Evolutionary conservation across 2,113 vertebrate species (phyloP), one percentile per base, ranked within the genome.

Genomic region (Xenus cinereus): DNA sequence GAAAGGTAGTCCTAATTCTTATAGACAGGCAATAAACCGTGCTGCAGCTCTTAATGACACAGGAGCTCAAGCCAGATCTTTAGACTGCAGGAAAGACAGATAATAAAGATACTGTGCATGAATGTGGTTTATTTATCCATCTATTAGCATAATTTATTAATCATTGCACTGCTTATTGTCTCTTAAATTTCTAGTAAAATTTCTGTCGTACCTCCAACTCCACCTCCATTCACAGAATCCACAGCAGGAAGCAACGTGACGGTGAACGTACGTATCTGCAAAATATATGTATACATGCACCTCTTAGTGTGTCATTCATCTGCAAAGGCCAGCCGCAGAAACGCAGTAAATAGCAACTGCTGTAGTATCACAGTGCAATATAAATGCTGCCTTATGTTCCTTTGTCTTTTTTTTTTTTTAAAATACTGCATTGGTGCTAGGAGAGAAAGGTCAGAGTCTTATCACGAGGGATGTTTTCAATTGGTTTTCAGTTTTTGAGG

Each of bases 121-220:
- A 48, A 20, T 1, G 2, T 23, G 3, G 10, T 62, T 69, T 75
- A 18, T 88, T 81, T 86, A 50, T 62, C 48, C 2, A 28, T 84
- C 46, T 68, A 1, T 63, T 86, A 59, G 26, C 18, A 33, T 63
- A 67, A 90, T 72, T 8, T n/a, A n/a, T 68, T 96, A 59, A 83
- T 37, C 66, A 24, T 35, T 97, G 2, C 56, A 23, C 76, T 93
- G 23, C 73, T 80, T 68, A 14, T 92, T 71, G 54, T 77, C 63
- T 90, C 43, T 26, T 96, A 79, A 56, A 89, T 85, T 96, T 77
- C 74, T 90, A 99, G 99, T 96, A 97, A 98, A 39, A 99, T 99
- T 89, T 98, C 98, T 13, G 97, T 99, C 1, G 98, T 99, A 15
- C 99, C 99, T 89, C 99, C 99, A 5, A 99, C 99, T 39, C 99